A percentile compares a stretch with the other conserved stretches of the same genome.
phyloP scores from a whole-genome alignment of 2,797 vertebrate genomes.

The Macrochelys suwanniensis region DNA sequence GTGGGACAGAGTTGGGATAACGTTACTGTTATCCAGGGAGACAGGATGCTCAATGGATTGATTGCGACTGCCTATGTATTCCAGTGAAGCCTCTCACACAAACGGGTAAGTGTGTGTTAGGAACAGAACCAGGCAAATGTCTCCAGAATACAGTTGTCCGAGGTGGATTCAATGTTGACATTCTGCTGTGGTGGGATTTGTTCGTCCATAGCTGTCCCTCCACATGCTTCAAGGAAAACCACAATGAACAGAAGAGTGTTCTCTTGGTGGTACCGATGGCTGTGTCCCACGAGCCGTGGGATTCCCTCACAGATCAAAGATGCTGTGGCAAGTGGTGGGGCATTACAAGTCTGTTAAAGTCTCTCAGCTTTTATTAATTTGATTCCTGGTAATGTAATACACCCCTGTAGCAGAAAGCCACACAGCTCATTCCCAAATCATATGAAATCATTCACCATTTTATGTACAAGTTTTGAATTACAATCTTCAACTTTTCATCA shows the following conservation, averaged over 20 bases:
- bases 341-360: conserved; percentile 37
- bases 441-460: conserved; percentile 81
- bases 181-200: conserved; percentile 21
- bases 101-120: background rate
- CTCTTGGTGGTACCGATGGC: rapidly evolving
- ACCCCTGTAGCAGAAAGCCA: conserved; percentile 56
- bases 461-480: conserved; percentile 82
- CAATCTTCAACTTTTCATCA: conserved; percentile 78
- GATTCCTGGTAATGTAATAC: conserved; percentile 41
- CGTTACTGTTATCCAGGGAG: background rate
- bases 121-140: background rate
- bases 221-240: conserved; percentile 50
- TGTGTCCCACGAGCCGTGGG: conserved; percentile 8
- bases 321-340: background rate
- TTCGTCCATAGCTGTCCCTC: conserved; percentile 34
- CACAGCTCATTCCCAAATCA: conserved; percentile 72
- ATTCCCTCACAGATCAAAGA: conserved; percentile 26
- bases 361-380: conserved; percentile 66
- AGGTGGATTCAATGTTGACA: background rate
- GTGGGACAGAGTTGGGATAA: background rate
- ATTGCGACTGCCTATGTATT: background rate
- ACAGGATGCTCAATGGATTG: background rate
- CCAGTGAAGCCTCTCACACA: background rate
- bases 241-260: conserved; percentile 47
- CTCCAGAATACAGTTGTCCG: background rate